Base-by-base conservation (phyloP, 2,888 invertebrate species). In the Drosophila borealis region DNA sequence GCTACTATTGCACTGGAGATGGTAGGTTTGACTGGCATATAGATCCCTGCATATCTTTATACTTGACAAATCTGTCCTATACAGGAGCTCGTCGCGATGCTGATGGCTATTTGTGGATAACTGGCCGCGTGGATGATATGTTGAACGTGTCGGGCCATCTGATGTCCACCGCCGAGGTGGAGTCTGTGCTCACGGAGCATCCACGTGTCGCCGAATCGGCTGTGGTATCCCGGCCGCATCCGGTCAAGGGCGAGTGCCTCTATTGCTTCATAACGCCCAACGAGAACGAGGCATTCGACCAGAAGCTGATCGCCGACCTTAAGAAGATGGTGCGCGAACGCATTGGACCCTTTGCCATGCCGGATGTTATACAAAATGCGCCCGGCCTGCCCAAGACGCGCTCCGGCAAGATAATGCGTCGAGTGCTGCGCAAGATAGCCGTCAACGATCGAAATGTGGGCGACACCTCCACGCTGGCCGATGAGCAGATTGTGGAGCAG, bases 61-160 rank as follows among this genome's bases (percentile, higher is more conserved):
- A 2, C 14, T 1, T 33, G 2, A 45, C 11, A n/a, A 2, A 11
- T 45, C 0, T 44, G 21, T 55, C 74, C 78, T 81, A 78, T 82
- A 90, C 90, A 98, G 98, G 98, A 62, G 98, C 98, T 0, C 94
- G 95, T 79, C 94, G 98, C 65, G 99, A 99, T 92, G 94, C 96
- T 21, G 99, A 99, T 91, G 99, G 99, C 0, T 98, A 98, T 92
- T 93, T 98, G 62, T 98, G 98, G 98, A 96, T 99, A 67, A 99
- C 98, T 0, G 99, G 99, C 0, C 95, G 99, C 65, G 97, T 99
- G 41, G 99, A 99, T 92, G 99, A 99, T 92, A 98, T 99, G 98
- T 93, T 99, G 79, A 99, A 99, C 92, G 99, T 99, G 9, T 98
- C 98, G 2, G 99, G 99, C 0, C 99, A 99, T 93, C 94, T 99